Evolutionary conservation across 2,797 vertebrate species (phyloP), one percentile per base, ranked within the genome.

Genomic region (Tragopan temminckii): DNA sequence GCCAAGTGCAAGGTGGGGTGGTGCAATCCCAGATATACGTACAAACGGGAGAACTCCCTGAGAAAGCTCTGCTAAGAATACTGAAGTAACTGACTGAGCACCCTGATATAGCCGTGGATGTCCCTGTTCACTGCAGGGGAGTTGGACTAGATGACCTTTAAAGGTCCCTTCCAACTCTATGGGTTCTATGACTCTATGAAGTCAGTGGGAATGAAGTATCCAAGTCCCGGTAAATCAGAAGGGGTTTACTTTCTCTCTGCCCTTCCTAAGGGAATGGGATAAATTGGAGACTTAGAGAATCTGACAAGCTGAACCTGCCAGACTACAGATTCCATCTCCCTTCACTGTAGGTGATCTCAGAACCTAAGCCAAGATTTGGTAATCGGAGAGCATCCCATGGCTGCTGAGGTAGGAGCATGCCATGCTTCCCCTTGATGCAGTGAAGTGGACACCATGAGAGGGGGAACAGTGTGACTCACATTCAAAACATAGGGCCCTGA

Each of bases 281-380:
- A 57, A 36, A 23, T 15, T 69, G 19, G 19, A 57, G 14, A 31
- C 27, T 17, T 17, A n/a, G 13, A 36, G 58, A 70, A 55, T 9
- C 15, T 35, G 33, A n/a, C 31, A 55, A 55, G 17, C 31, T 20
- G 31, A n/a, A 55, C 31, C 36, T 89, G 35, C 13, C 62, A 70
- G 20, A 18, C 35, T 67, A 52, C 24, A 55, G 15, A 63, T 43
- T 19, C 42, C 38, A 46, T 50, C 42, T 79, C 62, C 5, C 23
- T 11, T 31, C 18, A 42, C 5, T 80, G 27, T 0, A 0, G 13
- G 8, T 18, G 36, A 74, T 29, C 27, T 80, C 48, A n/a, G 16
- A 21, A 93, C 50, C 23, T 76, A 92, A 86, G 52, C 3, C 46
- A 63, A 79, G 16, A 76, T 67, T 15, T 52, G 46, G 52, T 46